A percentile compares a stretch with the other conserved stretches of the same genome.
Conservation (phyloP, 2,888 invertebrate species). For the Acanthopleura granulata region DNA sequence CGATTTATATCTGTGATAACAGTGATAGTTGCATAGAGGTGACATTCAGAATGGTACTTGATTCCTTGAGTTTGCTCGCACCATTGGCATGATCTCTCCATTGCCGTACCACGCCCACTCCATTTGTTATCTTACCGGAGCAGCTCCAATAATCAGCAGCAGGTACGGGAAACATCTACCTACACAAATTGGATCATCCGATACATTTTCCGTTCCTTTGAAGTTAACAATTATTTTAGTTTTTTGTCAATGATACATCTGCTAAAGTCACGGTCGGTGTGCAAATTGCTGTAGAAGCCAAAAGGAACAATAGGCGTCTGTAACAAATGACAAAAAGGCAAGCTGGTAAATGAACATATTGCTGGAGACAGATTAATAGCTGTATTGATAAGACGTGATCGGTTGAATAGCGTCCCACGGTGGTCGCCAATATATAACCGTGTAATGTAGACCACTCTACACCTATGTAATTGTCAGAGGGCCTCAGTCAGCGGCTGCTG, state of each 20-base stretch:
- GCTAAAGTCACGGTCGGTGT: not conserved
- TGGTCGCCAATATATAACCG: not conserved
- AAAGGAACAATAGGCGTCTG: not conserved
- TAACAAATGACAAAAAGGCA: not conserved
- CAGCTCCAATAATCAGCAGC: too few species aligned
- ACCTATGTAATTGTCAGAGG: not conserved
- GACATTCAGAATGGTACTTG: too few species aligned
- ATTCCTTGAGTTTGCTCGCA: too few species aligned
- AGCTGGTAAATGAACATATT: not conserved
- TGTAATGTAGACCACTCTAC: not conserved
- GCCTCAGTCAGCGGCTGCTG: not conserved
- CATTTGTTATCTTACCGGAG: too few species aligned
- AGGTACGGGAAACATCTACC: too few species aligned
- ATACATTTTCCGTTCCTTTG: constrained; percentile 3
- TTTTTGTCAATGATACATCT: not conserved
- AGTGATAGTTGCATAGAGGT: too few species aligned
- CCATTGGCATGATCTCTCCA: too few species aligned
- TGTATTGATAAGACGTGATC: not conserved
- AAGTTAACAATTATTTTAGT: not conserved
- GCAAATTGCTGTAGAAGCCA: not conserved
- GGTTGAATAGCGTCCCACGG: not conserved
- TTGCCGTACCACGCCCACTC: too few species aligned
- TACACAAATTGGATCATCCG: not conserved
- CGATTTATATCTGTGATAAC: too few species aligned
- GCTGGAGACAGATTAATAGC: not conserved